Evolutionary conservation across 1,140 invertebrate genomes (phyloP), one percentile per base, ranked within the genome.

Genomic region (Nixonia krombeini): DNA sequence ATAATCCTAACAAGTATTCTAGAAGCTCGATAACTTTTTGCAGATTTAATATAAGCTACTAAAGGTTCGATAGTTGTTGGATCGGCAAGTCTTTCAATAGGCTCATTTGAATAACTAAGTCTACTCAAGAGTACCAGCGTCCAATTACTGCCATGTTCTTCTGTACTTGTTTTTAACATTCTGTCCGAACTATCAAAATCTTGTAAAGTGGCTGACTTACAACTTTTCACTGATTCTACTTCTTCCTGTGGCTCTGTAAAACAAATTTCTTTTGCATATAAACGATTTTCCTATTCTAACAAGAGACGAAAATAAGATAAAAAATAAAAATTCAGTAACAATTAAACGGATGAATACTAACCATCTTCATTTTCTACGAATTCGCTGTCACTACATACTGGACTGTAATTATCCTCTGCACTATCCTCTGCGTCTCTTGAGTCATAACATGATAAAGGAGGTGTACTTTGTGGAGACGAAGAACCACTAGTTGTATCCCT

Each of bases 371-470:
- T n/a, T n/a, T n/a, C n/a, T n/a, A n/a, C n/a, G n/a, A n/a, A n/a
- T 29, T 84, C 82, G 16, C 69, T 68, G 29, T 84, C 83, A 25
- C 77, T 84, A 26, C 76, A 85, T 35, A 85, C 76, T 4, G 81
- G 81, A 69, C 82, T 84, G n/a, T 84, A 84, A 72, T 81, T 81
- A 29, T 82, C 76, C 50, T 84, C 81, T 1, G 70, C 51, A 26
- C 45, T 70, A 33, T 80, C 72, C 35, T 76, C 67, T 12, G 61
- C 68, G 1, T 72, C 68, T 41, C 56, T 53, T 3, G 56, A 65
- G 25, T 72, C 61, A 12, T 72, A 75, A 2, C 4, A 4, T 16
- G 18, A 70, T 35, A 15, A 70, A 47, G 75, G 55, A 2, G 80
- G 75, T n/a, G 82, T 79, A 29, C 81, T 79, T 38, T 73, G 73